Conservation (phyloP, 2,888 invertebrate species). For the Pyrrhia umbra region DNA sequence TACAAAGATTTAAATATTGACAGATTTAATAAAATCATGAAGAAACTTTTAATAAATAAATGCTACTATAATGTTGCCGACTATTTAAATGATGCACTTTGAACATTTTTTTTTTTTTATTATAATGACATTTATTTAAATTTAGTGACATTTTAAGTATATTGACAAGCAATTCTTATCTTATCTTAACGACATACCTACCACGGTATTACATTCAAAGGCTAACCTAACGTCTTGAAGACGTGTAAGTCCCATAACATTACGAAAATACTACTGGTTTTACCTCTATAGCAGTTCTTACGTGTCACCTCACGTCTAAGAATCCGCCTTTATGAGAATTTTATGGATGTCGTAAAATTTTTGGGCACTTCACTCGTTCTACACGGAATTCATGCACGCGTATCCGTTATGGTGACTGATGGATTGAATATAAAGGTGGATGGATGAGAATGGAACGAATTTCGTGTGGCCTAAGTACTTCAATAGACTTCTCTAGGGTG, state of each 20-base stretch:
- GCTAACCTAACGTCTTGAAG: background rate
- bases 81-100: no score
- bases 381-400: conserved; percentile 17
- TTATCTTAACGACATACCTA: background rate
- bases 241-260: conserved; percentile 8
- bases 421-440: background rate
- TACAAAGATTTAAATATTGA: no score
- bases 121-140: no score
- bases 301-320: conserved; percentile 26
- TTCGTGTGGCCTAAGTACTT: no score
- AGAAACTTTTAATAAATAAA: no score
- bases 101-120: no score
- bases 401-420: background rate
- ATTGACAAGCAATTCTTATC: no score
- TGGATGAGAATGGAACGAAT: background rate
- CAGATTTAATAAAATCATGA: no score
- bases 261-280: conserved; percentile 16
- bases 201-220: background rate
- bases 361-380: conserved; percentile 31
- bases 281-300: conserved; percentile 7
- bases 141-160: no score
- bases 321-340: conserved; percentile 49
- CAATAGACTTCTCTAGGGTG: no score
- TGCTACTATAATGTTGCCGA: no score
- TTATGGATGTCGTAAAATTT: conserved; percentile 63